phyloP scores from a whole-genome alignment of 1,140 invertebrate genomes.

The Ceratina calcarata region DNA sequence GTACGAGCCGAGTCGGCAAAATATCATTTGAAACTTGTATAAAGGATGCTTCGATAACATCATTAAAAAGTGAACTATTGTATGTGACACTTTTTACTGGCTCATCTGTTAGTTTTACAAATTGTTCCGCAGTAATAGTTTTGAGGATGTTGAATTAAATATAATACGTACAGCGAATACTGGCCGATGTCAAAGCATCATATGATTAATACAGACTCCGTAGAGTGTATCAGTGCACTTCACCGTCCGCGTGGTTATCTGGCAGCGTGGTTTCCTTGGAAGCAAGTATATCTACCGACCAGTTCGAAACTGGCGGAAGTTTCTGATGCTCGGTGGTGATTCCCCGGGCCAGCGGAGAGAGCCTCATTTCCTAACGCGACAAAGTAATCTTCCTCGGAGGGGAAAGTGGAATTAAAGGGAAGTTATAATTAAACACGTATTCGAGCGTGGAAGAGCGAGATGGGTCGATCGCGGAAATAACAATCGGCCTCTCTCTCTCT shows the following conservation, averaged over 20 bases:
- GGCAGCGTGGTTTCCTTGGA: neutral
- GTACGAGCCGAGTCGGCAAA: too few relatives aligned
- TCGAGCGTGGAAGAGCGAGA: neutral
- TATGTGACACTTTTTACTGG: too few relatives aligned
- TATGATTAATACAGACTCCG: neutral
- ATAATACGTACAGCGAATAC: too few relatives aligned
- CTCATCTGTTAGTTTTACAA: too few relatives aligned
- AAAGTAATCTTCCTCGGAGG: conserved; percentile 38
- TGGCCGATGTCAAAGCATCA: too few relatives aligned
- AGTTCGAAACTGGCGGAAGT: conserved; percentile 14
- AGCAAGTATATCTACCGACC: neutral
- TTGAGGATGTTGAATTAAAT: too few relatives aligned
- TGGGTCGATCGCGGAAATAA: conserved; percentile 13
- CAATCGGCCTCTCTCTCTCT: conserved; percentile 5
- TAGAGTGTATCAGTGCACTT: neutral
- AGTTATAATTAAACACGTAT: conserved; percentile 53
- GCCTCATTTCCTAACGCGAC: conserved; percentile 35
- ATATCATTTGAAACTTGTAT: too few relatives aligned
- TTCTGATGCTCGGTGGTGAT: neutral
- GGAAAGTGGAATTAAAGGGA: conserved; percentile 31
- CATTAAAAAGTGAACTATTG: too few relatives aligned
- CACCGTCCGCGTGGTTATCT: neutral
- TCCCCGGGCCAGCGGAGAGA: neutral
- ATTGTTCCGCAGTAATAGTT: too few relatives aligned
- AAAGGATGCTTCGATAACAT: too few relatives aligned